Conservation (phyloP, 2,797 vertebrate genomes). For the Nothura maculosa region DNA sequence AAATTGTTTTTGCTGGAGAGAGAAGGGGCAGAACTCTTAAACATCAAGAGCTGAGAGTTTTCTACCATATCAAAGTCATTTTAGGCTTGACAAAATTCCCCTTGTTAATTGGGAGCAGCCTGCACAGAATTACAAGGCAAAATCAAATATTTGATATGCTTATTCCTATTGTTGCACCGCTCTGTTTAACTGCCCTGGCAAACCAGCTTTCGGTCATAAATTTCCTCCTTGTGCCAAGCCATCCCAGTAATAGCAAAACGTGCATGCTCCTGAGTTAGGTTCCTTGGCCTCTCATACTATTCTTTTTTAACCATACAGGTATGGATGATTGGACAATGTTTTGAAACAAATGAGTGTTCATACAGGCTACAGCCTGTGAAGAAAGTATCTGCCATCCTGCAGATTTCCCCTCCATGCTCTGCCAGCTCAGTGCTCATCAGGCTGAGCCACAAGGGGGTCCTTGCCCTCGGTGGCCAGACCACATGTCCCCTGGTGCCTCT, state of each 20-base stretch:
- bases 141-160: slow-evolving; percentile 67
- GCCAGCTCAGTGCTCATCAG: accelerated
- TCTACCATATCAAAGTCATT: neutral
- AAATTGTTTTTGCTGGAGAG: neutral
- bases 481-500: neutral
- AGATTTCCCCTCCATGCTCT: neutral
- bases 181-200: slow-evolving; percentile 31
- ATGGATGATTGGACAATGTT: neutral
- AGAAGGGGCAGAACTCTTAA: neutral
- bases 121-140: slow-evolving; percentile 50
- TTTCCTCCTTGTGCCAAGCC: slow-evolving; percentile 13
- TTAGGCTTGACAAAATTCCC: slow-evolving; percentile 28
- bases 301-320: neutral
- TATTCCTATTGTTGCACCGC: slow-evolving; percentile 30
- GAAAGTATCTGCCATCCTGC: neutral
- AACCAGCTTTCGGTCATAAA: slow-evolving; percentile 14
- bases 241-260: neutral
- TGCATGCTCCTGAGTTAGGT: neutral
- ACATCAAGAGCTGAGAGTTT: slow-evolving; percentile 21
- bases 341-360: neutral
- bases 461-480: accelerated
- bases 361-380: neutral
- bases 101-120: slow-evolving; percentile 35
- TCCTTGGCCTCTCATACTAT: neutral
- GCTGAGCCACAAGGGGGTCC: neutral